Base-by-base conservation (phyloP, 2,888 invertebrate genomes). In the Sinelater perroti region DNA sequence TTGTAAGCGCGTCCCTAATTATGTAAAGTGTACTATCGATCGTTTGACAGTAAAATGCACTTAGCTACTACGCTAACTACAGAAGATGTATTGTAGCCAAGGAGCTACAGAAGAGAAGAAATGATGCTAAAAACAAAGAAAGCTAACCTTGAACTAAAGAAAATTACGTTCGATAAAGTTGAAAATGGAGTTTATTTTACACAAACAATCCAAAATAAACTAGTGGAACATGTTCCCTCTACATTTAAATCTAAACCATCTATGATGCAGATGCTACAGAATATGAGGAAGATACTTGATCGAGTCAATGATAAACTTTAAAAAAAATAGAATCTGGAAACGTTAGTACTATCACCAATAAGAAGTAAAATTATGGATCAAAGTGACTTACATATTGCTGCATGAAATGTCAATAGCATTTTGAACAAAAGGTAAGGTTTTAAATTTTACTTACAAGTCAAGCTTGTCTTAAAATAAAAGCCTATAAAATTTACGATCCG, bases 291-390 rank as follows among this genome's bases (percentile, higher is more conserved):
- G 8, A 38, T 18, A 40, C 10, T 42, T 6, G 18, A 49, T 10
- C n/a, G 28, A 14, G 47, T 54, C 38, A 46, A 38, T 54, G 54
- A 30, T 28, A 46, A 47, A 38, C 26, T 54, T 4, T 36, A 54
- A 11, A n/a, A n/a, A 36, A 16, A 35, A 20, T 47, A 36, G 54
- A 54, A 54, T 30, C 36, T 30, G 38, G 38, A 20, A 26, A 16
- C n/a, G 45, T 28, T 49, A 38, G 49, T 49, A 28, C 38, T 52
- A 52, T 31, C 20, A 31, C 42, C 11, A 42, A 49, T 17, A 17
- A 11, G 26, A 49, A 21, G 16, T 42, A 21, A 44, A 28, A 2
- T 26, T 26, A 24, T 44, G 44, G n/a, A 44, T 24, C 16, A 30
- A 30, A n/a, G 30, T 10, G 8, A 3, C 11, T 11, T 30, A 30